A percentile compares a stretch with the other conserved stretches of the same genome.
Evolutionary conservation across 2,888 invertebrate genomes (phyloP).

Genomic region (Dinocampus coccinellae): DNA sequence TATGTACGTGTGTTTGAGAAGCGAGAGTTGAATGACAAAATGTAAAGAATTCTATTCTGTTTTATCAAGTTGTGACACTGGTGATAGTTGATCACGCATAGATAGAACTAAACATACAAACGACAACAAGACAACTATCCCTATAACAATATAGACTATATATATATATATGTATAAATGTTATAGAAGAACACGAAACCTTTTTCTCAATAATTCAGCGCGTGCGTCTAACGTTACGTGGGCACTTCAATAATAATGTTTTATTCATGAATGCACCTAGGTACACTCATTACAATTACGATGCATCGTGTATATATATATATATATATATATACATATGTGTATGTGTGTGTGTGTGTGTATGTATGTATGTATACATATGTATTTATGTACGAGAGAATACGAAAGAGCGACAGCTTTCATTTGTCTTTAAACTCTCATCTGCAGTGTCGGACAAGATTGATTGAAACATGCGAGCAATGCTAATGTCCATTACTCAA

Average conservation of each 20-base stretch:
- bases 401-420: background rate
- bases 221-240: slow-evolving; percentile 41
- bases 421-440: background rate
- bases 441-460: too few species aligned
- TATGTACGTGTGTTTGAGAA: background rate
- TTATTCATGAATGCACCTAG: slow-evolving; percentile 32
- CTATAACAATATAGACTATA: too few species aligned
- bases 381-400: too few species aligned
- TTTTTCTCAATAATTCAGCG: slow-evolving; percentile 53
- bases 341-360: background rate
- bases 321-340: background rate
- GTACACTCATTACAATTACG: slow-evolving; percentile 32
- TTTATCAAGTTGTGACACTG: background rate
- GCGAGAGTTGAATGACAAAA: slow-evolving; percentile 4
- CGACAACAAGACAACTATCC: background rate
- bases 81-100: slow-evolving; percentile 13
- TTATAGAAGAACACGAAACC: slow-evolving; percentile 8
- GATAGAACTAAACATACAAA: background rate
- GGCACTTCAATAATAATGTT: slow-evolving; percentile 21
- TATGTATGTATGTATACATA: background rate
- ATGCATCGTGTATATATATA: slow-evolving; percentile 7
- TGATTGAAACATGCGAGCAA: too few species aligned
- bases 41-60: background rate
- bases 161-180: background rate
- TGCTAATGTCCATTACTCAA: too few species aligned